Conservation (phyloP, 2,113 vertebrate genomes). For the Aphyosemion australe region DNA sequence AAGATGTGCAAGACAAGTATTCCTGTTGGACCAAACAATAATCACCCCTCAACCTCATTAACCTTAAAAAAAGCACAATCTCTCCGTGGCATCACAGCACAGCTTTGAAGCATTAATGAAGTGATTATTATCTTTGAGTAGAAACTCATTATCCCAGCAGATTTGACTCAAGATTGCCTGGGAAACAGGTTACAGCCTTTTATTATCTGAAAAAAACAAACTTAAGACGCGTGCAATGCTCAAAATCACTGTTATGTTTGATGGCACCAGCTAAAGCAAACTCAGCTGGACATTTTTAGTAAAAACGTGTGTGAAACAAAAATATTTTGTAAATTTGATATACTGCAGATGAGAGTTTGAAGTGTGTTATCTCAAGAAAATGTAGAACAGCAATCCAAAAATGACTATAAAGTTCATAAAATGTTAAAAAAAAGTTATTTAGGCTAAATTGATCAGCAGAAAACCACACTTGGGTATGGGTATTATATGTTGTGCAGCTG, state of each 20-base stretch:
- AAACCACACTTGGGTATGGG: not conserved
- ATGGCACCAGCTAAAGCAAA: conserved; percentile 37
- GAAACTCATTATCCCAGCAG: conserved; percentile 45
- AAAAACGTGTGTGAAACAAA: not conserved
- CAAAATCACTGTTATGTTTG: conserved; percentile 18
- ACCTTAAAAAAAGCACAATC: not conserved
- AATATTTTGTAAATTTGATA: too few species aligned
- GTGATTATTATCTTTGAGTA: conserved; percentile 19
- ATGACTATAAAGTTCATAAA: too few species aligned
- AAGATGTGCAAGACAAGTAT: not conserved
- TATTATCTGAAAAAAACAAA: conserved; percentile 47
- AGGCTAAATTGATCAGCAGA: not conserved
- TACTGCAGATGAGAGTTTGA: too few species aligned
- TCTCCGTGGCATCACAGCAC: not conserved
- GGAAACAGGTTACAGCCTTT: conserved; percentile 31
- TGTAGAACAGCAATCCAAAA: too few species aligned
- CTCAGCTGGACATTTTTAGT: conserved; percentile 22
- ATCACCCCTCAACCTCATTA: conserved; percentile 6
- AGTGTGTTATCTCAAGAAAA: too few species aligned
- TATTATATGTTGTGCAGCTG: not conserved
- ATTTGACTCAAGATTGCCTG: conserved; percentile 24
- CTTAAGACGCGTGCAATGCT: conserved; percentile 21
- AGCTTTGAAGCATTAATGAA: conserved; percentile 18
- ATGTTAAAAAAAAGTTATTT: not conserved
- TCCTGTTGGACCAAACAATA: conserved; percentile 5